Conservation (phyloP, 2,888 invertebrate genomes). For the Dorcus parallelipipedus region DNA sequence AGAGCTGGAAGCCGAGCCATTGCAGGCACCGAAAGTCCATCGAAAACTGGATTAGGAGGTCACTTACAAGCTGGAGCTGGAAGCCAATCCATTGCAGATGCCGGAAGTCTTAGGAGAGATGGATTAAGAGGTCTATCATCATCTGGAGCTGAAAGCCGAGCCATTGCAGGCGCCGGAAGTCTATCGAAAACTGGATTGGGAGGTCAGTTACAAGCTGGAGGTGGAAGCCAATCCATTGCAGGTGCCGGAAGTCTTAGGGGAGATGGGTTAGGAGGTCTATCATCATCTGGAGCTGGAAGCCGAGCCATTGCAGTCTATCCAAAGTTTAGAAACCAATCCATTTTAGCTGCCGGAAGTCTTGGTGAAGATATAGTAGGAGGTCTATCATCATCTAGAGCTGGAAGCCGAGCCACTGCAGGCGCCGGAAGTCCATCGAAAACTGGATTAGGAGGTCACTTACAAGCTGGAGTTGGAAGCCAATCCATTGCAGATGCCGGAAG, state of each 20-base stretch:
- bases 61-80: no score
- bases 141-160: conserved; percentile 9
- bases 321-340: no score
- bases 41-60: no score
- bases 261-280: background rate
- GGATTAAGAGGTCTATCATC: conserved; percentile 4
- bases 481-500: background rate
- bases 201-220: background rate
- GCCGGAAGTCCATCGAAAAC: background rate
- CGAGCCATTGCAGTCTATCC: no score
- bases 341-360: no score
- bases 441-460: background rate
- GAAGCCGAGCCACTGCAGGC: no score
- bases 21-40: no score
- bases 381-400: no score
- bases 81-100: no score
- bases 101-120: conserved; percentile 1
- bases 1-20: no score
- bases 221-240: background rate
- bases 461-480: background rate
- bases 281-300: no score
- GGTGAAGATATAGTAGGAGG: no score
- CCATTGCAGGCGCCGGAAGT: background rate
- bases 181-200: background rate
- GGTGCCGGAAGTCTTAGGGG: conserved; percentile 3